Conservation (phyloP, 2,113 vertebrate species). For the Calidris pygmaea region DNA sequence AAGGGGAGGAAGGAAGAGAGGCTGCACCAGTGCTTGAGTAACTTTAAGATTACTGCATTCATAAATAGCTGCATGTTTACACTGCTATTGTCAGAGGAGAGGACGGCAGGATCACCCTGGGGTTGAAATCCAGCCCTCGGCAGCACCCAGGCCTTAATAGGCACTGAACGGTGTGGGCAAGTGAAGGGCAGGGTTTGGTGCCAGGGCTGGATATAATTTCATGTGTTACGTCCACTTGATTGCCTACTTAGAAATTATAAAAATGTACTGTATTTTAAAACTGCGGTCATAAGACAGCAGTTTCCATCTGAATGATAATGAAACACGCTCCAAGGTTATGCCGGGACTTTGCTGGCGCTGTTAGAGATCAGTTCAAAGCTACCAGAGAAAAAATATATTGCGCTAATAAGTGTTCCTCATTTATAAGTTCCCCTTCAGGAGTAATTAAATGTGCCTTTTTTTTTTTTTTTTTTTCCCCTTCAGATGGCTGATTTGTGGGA, state of each 20-base stretch:
- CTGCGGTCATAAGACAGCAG: constrained; percentile 33
- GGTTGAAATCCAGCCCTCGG: not conserved
- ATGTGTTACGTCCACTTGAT: constrained; percentile 36
- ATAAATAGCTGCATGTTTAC: not conserved
- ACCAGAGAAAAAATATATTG: constrained; percentile 51
- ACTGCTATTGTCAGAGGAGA: not conserved
- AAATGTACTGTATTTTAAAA: constrained; percentile 50
- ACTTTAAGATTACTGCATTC: not conserved
- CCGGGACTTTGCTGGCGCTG: constrained; percentile 25
- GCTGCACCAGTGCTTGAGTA: not conserved
- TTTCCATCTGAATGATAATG: constrained; percentile 54
- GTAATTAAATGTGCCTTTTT: constrained; percentile 62
- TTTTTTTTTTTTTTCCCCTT: not conserved
- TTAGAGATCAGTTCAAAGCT: constrained; percentile 67
- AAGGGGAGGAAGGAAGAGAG: not conserved
- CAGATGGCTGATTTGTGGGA: constrained; percentile 34
- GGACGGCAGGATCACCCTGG: not conserved
- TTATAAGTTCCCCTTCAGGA: constrained; percentile 58
- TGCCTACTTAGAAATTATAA: constrained; percentile 61
- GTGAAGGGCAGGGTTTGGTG: constrained; percentile 12
- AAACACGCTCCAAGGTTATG: constrained; percentile 66
- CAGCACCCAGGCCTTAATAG: not conserved
- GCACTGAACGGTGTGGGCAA: not conserved
- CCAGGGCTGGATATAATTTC: constrained; percentile 31
- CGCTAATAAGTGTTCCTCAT: constrained; percentile 59